phyloP scores from a whole-genome alignment of 2,888 invertebrate species.

The Mechanitis messenoides region DNA sequence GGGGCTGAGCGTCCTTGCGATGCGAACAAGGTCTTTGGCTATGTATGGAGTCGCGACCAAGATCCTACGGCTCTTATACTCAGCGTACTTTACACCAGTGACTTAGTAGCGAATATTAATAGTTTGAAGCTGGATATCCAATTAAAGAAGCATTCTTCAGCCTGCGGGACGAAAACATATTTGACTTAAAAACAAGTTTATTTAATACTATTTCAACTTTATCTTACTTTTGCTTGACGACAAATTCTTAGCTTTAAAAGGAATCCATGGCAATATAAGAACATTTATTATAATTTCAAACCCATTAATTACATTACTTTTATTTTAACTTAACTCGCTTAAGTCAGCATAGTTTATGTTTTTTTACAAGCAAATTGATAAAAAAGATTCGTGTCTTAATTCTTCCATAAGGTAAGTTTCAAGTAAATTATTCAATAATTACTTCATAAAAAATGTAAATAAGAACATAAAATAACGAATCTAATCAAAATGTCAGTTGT shows the following conservation, averaged over 20 bases:
- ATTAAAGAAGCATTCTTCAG: slow-evolving; percentile 25
- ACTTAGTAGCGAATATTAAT: slow-evolving; percentile 30
- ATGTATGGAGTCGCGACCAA: slow-evolving; percentile 57
- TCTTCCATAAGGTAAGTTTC: no score
- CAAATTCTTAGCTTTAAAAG: neutral
- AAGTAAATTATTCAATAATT: no score
- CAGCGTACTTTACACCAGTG: slow-evolving; percentile 33
- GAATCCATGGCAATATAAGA: neutral
- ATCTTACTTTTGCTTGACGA: neutral
- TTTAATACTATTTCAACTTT: slow-evolving; percentile 8
- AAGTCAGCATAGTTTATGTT: no score
- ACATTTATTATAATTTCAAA: neutral
- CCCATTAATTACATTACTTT: neutral
- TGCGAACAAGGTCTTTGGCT: slow-evolving; percentile 68
- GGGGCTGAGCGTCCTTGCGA: slow-evolving; percentile 72
- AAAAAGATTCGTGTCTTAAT: no score
- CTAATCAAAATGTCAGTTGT: neutral
- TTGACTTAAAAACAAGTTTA: slow-evolving; percentile 13
- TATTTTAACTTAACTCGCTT: neutral
- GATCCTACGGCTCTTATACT: slow-evolving; percentile 69
- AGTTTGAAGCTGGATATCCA: slow-evolving; percentile 26
- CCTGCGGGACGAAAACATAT: slow-evolving; percentile 13
- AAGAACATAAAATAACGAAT: slow-evolving; percentile 3
- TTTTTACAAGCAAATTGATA: no score
- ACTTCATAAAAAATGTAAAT: neutral